phyloP scores from a whole-genome alignment of 2,113 vertebrate genomes.

The Microcebus lehilahytsara region DNA sequence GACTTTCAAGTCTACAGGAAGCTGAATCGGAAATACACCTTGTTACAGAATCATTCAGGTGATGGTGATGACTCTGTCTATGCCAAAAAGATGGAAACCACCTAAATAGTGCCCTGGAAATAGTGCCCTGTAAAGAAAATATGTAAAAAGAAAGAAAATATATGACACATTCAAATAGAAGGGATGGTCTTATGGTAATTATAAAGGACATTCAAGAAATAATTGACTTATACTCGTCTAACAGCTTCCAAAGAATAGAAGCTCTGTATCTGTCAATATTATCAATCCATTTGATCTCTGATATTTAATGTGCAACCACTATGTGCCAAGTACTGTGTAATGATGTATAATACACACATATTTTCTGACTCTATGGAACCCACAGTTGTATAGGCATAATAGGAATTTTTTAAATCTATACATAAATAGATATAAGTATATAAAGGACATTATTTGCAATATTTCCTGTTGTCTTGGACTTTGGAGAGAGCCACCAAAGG shows the following conservation, averaged over 20 bases:
- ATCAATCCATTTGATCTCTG: not conserved
- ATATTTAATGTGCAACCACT: not conserved
- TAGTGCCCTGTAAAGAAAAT: not conserved
- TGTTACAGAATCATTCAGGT: not conserved
- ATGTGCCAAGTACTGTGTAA: not conserved
- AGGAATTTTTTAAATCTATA: not conserved
- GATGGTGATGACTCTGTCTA: not conserved
- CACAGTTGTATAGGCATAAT: not conserved
- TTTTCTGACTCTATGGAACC: not conserved
- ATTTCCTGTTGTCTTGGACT: not conserved
- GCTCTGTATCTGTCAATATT: not conserved
- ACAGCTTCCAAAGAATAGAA: not conserved
- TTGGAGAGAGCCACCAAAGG: not conserved
- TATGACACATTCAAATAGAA: not conserved
- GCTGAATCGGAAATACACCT: not conserved
- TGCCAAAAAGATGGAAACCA: not conserved
- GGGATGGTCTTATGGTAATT: not conserved
- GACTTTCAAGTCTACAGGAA: not conserved
- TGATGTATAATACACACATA: not conserved
- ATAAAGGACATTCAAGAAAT: not conserved
- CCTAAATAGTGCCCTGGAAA: not conserved
- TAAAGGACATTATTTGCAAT: not conserved
- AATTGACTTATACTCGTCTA: not conserved
- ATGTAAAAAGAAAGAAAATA: not conserved
- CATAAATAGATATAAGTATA: not conserved